phyloP scores from a whole-genome alignment of 92 coral and sea anemone genomes.

The Plumapathes pennacea region DNA sequence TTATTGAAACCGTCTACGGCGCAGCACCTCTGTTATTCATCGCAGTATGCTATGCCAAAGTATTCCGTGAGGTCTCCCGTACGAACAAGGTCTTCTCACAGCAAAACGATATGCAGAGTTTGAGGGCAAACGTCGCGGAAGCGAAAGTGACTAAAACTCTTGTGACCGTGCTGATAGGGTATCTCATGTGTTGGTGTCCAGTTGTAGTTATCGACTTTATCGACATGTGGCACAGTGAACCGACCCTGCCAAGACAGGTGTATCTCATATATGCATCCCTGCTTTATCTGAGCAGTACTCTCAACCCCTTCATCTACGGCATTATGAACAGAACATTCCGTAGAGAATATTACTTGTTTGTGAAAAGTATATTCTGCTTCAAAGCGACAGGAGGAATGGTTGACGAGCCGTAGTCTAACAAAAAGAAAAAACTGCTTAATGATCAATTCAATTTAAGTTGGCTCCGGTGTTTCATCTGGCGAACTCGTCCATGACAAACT shows the following conservation, averaged over 20 bases:
- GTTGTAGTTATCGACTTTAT: constrained; percentile 53
- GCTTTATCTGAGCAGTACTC: constrained; percentile 48
- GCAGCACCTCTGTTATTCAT: constrained; percentile 37
- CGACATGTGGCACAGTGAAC: constrained; percentile 39
- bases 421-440: too few species aligned
- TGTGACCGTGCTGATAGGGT: constrained; percentile 52
- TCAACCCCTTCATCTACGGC: constrained; percentile 65
- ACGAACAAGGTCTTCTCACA: constrained; percentile 28
- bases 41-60: constrained; percentile 32
- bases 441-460: too few species aligned
- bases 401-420: too few species aligned
- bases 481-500: too few species aligned
- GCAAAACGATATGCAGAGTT: constrained; percentile 9
- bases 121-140: constrained; percentile 64
- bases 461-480: too few species aligned
- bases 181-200: constrained; percentile 63
- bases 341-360: too few species aligned
- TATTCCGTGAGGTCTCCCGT: constrained; percentile 25
- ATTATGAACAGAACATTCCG: constrained; percentile 53
- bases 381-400: too few species aligned
- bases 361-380: too few species aligned
- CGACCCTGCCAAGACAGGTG: constrained; percentile 27
- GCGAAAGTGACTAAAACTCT: constrained; percentile 63
- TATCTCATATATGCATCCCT: constrained; percentile 44
- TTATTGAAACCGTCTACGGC: constrained; percentile 32